phyloP scores from a whole-genome alignment of 2,113 vertebrate species.

The Eulemur macaco region DNA sequence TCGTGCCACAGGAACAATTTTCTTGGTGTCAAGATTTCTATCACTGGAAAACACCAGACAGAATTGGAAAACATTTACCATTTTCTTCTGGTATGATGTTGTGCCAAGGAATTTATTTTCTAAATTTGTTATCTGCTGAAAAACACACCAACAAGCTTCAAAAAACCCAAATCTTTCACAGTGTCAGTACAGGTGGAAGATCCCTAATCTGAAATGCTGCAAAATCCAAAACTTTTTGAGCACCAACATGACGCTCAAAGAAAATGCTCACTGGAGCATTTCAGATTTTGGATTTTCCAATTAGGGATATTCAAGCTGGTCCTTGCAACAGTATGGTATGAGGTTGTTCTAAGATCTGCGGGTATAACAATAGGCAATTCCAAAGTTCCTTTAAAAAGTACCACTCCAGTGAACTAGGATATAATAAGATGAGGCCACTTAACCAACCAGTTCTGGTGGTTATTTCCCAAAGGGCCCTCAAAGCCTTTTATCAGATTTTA shows the following conservation, averaged over 20 bases:
- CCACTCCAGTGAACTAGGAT: background rate
- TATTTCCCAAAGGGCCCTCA: background rate
- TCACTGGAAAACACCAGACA: background rate
- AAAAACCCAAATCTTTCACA: constrained; percentile 9
- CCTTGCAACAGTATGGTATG: background rate
- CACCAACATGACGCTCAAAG: background rate
- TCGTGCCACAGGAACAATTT: background rate
- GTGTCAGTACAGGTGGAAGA: background rate
- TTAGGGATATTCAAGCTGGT: background rate
- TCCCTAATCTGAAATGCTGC: background rate
- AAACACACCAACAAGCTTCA: background rate
- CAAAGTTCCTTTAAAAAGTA: background rate
- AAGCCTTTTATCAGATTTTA: background rate
- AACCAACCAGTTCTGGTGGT: background rate
- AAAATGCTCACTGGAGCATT: no score
- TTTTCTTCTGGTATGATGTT: background rate
- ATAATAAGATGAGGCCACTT: background rate
- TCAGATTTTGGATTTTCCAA: background rate
- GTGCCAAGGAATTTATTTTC: background rate
- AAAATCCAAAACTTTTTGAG: background rate
- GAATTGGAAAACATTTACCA: background rate
- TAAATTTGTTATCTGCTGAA: background rate
- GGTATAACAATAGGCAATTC: background rate
- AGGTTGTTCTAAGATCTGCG: background rate
- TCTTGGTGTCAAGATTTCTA: background rate